These are phyloP conservation scores for Drosophila watanabei DNA, from an alignment of 1,140 invertebrate species.

Conservation along the genomic window DNA sequence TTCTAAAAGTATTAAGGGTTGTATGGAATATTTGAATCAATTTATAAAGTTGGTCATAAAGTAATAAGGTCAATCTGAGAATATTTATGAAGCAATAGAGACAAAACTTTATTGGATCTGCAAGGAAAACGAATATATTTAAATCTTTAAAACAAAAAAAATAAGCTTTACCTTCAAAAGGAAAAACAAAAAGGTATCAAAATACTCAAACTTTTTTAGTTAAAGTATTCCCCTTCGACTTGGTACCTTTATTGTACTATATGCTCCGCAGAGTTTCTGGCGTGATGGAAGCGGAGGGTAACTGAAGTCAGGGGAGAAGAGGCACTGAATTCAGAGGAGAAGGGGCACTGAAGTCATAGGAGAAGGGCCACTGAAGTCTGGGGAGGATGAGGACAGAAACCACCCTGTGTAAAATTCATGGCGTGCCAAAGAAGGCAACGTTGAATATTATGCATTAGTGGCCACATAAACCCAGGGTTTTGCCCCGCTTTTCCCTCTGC, in stretches of 20 bases:
- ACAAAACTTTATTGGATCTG: background rate
- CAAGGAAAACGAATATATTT: background rate
- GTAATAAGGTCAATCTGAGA: too few species aligned
- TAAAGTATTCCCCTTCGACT: background rate
- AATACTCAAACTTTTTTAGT: background rate
- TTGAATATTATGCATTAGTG: slow-evolving; percentile 78
- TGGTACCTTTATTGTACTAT: slow-evolving; percentile 17
- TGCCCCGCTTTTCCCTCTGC: background rate
- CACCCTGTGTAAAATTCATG: slow-evolving; percentile 73
- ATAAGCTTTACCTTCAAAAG: too few species aligned
- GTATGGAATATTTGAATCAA: background rate
- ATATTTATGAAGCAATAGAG: background rate
- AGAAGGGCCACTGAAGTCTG: slow-evolving; percentile 2
- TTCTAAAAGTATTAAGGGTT: background rate
- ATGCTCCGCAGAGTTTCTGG: slow-evolving; percentile 13
- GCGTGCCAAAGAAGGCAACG: slow-evolving; percentile 74
- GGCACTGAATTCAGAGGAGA: background rate
- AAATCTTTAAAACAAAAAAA: background rate
- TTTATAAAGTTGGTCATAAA: too few species aligned
- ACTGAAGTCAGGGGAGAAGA: background rate
- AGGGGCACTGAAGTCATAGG: slow-evolving; percentile 3
- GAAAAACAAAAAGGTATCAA: background rate
- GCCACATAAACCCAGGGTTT: slow-evolving; percentile 36
- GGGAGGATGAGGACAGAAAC: slow-evolving; percentile 8
- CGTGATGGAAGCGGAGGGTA: background rate